Conservation (phyloP, 2,113 vertebrate genomes). For the Ictalurus furcatus region DNA sequence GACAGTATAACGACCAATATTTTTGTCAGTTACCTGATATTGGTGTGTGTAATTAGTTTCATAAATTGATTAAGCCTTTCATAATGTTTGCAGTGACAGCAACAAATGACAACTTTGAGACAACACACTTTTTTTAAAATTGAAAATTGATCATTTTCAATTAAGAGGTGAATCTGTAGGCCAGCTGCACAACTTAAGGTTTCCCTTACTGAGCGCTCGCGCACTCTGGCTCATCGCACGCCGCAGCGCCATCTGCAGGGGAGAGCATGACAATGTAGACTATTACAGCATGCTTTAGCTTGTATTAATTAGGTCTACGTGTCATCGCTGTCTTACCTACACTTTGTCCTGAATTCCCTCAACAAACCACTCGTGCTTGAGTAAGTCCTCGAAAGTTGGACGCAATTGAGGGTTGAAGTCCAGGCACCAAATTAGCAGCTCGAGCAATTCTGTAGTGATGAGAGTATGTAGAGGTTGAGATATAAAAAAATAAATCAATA, state of each 20-base stretch:
- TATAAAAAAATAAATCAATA: neutral
- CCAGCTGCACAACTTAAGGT: neutral
- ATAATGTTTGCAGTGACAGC: too few species aligned
- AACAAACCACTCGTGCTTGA: neutral
- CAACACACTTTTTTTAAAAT: too few species aligned
- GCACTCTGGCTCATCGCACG: too few species aligned
- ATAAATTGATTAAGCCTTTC: too few species aligned
- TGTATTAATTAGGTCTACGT: neutral
- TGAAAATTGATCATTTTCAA: too few species aligned
- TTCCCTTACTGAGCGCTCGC: too few species aligned
- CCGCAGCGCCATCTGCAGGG: too few species aligned
- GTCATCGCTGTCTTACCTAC: neutral
- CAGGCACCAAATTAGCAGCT: neutral
- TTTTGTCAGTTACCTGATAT: too few species aligned
- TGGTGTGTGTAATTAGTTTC: too few species aligned
- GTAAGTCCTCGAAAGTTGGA: neutral
- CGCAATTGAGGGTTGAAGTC: neutral
- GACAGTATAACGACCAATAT: too few species aligned
- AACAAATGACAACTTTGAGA: too few species aligned
- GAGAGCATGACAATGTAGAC: neutral
- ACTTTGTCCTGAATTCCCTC: neutral
- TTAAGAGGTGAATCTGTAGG: too few species aligned
- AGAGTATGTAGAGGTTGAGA: neutral
- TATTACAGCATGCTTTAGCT: neutral
- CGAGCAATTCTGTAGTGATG: neutral